Conservation (phyloP, 2,888 invertebrate genomes). For the Thysanoteuthis rhombus region DNA sequence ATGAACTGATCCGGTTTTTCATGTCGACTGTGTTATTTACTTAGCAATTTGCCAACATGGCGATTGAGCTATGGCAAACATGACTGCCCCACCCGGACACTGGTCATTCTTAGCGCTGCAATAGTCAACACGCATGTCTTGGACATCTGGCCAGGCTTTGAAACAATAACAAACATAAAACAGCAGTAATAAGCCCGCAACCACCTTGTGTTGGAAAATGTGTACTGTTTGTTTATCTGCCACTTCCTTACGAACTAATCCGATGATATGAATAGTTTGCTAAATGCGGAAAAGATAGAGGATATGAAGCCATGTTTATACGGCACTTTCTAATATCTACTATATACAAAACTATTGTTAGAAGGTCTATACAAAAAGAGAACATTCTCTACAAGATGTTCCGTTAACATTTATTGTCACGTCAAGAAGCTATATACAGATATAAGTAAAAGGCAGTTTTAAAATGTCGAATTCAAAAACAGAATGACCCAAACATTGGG, state of each 20-base stretch:
- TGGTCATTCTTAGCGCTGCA: background rate
- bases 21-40: background rate
- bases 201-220: no score
- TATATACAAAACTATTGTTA: background rate
- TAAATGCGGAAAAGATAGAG: no score
- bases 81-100: background rate
- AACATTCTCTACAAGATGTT: no score
- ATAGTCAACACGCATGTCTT: background rate
- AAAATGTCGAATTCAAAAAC: no score
- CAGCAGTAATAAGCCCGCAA: background rate
- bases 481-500: no score
- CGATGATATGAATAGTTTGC: no score
- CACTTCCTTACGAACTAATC: no score
- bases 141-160: background rate
- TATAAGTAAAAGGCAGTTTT: no score
- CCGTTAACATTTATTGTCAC: no score
- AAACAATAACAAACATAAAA: background rate
- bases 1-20: conserved; percentile 12
- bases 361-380: no score
- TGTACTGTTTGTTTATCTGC: no score
- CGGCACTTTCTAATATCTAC: background rate
- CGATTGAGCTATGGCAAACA: background rate
- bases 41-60: conserved; percentile 12
- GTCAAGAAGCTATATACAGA: no score
- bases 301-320: background rate